These are phyloP conservation scores for Petrosia ficiformis DNA, from an alignment of 37 sponge, comb jelly and placozoan genomes.

Conservation along the genomic window DNA sequence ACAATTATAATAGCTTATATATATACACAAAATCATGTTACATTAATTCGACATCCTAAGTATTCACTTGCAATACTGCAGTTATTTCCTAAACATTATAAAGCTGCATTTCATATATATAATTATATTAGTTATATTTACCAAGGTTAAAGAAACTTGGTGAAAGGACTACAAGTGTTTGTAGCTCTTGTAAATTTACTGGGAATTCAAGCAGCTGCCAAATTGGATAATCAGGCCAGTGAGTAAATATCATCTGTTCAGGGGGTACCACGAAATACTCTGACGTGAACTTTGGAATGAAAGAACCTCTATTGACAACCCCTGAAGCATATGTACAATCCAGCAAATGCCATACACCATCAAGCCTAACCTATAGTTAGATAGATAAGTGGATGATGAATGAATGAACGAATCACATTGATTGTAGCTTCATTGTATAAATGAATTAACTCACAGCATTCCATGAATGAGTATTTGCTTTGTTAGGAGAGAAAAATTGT, in stretches of 20 bases:
- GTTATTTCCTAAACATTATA: too few relatives aligned
- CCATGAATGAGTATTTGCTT: conserved; percentile 22
- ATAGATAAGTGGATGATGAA: not conserved
- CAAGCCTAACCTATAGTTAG: conserved; percentile 15
- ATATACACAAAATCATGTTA: too few relatives aligned
- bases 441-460: conserved; percentile 18
- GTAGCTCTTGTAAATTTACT: not conserved
- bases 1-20: too few relatives aligned
- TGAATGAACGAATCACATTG: not conserved
- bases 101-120: too few relatives aligned
- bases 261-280: conserved; percentile 26
- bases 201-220: conserved; percentile 18
- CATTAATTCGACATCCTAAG: too few relatives aligned
- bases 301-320: not conserved
- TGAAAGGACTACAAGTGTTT: not conserved
- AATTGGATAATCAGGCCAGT: conserved; percentile 10
- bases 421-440: too few relatives aligned
- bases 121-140: not conserved
- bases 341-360: conserved; percentile 8
- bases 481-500: not conserved
- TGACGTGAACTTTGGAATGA: not conserved
- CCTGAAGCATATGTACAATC: conserved; percentile 28
- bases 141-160: not conserved
- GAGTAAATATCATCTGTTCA: conserved; percentile 14
- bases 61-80: too few relatives aligned